phyloP scores from a whole-genome alignment of 2,113 vertebrate species.

The Patagioenas fasciata region DNA sequence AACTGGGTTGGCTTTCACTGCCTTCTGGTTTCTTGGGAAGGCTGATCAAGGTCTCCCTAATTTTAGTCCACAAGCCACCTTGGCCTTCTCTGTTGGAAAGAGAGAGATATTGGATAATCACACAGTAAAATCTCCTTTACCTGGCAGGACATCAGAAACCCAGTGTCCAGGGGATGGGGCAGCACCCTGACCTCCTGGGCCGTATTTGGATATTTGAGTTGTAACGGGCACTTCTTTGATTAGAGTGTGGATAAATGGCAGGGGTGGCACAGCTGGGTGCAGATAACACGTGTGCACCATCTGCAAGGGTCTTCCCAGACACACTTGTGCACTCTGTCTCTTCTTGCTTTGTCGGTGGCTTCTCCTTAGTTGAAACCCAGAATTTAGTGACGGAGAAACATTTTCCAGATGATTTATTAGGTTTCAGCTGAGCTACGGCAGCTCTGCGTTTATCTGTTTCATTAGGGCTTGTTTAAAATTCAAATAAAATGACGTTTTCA shows the following conservation, averaged over 20 bases:
- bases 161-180: background rate
- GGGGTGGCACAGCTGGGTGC: background rate
- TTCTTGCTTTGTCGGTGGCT: background rate
- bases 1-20: background rate
- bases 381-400: background rate
- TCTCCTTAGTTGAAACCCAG: background rate
- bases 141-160: background rate
- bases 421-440: background rate
- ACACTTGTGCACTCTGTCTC: background rate
- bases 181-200: rapidly evolving
- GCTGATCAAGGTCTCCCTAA: background rate
- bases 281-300: too few species aligned
- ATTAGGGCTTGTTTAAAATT: background rate
- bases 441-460: background rate
- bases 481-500: background rate
- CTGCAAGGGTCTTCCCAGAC: background rate
- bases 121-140: background rate
- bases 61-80: background rate
- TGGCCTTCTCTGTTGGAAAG: background rate
- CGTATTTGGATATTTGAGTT: background rate
- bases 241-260: rapidly evolving
- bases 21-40: background rate
- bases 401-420: background rate
- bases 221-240: background rate
- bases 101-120: background rate